Base-by-base conservation (phyloP, 2,888 invertebrate genomes). In the Andrena camellia region DNA sequence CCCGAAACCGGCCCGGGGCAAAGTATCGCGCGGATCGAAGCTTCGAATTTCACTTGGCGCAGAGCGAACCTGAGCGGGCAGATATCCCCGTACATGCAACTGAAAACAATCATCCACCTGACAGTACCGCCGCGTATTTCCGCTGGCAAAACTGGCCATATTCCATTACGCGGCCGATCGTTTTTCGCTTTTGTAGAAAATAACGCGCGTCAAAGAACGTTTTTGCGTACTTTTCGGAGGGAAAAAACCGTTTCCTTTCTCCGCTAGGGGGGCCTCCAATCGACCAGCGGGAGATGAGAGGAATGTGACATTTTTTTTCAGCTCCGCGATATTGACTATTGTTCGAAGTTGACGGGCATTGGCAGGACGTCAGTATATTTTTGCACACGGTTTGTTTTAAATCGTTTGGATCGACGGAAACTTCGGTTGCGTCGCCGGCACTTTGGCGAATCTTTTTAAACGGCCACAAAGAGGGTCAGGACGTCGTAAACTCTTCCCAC, bases 331-430 rank as follows among this genome's bases (percentile, higher is more conserved):
- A 42, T 42, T 17, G 42, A 42, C 17, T 72, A 64, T 63, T 66
- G 66, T 35, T 66, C 33, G 50, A 77, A 82, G 57, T 71, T 71
- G 79, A 79, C 63, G 79, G 59, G 62, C 59, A 73, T 63, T 57
- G 67, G 52, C 62, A 77, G 77, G 13, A 26, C 20, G 8, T 62
- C 31, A n/a, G 26, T 13, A 57, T 78, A 78, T 78, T 74, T 71
- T 59, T 83, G 57, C 60, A 35, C 20, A 13, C 42, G 70, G 67
- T 71, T 59, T 67, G 79, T 63, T 70, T 63, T 48, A 59, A 81
- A 71, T 10, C 42, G 31, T 33, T 48, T 7, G 48, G 10, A 26
- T 17, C 50, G 70, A 66, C 35, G 82, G 72, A 69, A 77, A 50
- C 70, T 74, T 79, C 71, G 13, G 26, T 23, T 54, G 73, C 62